Percentiles rank a stretch among this genome's conserved stretches.
phyloP scores from a whole-genome alignment of 2,797 vertebrate genomes.

The Lutra lutra region DNA sequence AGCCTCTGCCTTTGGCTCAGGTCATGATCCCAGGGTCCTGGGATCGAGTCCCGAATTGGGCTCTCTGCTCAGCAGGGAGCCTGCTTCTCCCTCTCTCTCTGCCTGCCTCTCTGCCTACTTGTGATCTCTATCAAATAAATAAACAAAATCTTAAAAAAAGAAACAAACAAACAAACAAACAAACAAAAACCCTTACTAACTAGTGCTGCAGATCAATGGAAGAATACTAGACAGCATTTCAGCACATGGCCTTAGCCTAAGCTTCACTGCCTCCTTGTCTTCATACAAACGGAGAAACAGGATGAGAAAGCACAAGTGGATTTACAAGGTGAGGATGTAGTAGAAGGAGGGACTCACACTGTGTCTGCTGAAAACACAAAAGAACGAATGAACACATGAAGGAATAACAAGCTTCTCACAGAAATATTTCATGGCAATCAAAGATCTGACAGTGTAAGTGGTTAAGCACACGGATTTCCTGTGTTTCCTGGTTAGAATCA shows the following conservation, averaged over 20 bases:
- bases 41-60: no score
- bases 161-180: no score
- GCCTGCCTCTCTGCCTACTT: no score
- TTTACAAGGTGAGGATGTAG: not conserved
- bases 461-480: not conserved
- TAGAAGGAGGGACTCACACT: not conserved
- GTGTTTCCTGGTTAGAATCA: not conserved
- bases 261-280: not conserved
- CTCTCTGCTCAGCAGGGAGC: no score
- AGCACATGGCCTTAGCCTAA: not conserved
- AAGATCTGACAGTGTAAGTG: not conserved
- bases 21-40: no score
- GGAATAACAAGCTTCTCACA: not conserved
- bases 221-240: not conserved
- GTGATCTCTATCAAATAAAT: no score
- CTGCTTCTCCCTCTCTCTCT: no score
- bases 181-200: not conserved
- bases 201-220: not conserved
- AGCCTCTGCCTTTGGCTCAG: no score
- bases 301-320: not conserved
- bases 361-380: not conserved
- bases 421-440: constrained; percentile 23
- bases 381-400: not conserved
- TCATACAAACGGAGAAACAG: not conserved
- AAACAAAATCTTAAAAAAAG: no score